These are phyloP conservation scores for Stichodactyla helianthus DNA, from an alignment of 64 coral and sea anemone species.

Conservation along the genomic window DNA sequence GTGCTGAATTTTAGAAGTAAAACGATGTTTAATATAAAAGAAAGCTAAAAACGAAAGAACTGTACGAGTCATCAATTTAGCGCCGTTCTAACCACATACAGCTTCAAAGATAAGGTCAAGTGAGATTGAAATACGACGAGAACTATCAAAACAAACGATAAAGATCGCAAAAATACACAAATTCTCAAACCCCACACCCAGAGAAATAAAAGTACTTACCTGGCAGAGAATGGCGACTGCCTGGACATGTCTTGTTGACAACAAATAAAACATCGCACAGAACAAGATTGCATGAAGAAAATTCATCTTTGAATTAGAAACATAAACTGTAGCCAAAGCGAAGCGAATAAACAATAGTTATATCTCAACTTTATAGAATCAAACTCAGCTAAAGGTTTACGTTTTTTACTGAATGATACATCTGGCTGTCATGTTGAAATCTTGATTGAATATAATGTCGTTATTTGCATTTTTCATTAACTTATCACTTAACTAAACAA, in stretches of 20 bases:
- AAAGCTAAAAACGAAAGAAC: no score
- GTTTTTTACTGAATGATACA: neutral
- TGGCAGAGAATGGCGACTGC: neutral
- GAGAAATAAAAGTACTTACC: neutral
- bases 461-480: constrained; percentile 15
- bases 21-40: no score
- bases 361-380: neutral
- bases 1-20: no score
- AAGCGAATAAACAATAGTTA: neutral
- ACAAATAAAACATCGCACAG: neutral
- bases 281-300: neutral
- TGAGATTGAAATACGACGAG: no score
- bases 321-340: neutral
- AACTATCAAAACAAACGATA: neutral
- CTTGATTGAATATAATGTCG: neutral
- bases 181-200: neutral
- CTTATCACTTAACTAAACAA: neutral
- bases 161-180: neutral
- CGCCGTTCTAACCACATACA: no score
- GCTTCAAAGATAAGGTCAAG: no score
- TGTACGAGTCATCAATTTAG: no score
- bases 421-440: neutral
- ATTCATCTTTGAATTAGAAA: neutral
- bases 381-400: neutral
- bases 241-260: neutral